phyloP scores from a whole-genome alignment of 2,888 invertebrate species.

The Mamestra brassicae region DNA sequence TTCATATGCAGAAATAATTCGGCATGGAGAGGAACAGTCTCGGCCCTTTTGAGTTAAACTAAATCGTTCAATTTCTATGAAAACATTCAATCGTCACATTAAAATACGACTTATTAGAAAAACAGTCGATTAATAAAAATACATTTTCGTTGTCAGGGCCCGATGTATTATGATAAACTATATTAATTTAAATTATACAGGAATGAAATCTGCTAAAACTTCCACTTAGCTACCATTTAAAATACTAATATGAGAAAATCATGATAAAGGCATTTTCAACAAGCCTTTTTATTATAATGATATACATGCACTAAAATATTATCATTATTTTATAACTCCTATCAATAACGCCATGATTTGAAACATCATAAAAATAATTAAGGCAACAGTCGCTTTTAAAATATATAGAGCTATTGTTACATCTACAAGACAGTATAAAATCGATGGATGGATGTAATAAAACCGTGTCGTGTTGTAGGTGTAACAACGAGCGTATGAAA shows the following conservation, averaged over 20 bases:
- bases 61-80: slow-evolving; percentile 38
- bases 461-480: slow-evolving; percentile 59
- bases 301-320: slow-evolving; percentile 74
- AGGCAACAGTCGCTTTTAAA: slow-evolving; percentile 80
- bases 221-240: slow-evolving; percentile 66
- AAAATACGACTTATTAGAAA: slow-evolving; percentile 27
- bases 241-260: slow-evolving; percentile 66
- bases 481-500: slow-evolving; percentile 71
- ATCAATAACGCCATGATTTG: slow-evolving; percentile 75
- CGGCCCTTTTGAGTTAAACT: slow-evolving; percentile 60
- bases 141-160: slow-evolving; percentile 78
- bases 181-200: slow-evolving; percentile 64
- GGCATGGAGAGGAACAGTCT: slow-evolving; percentile 77
- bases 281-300: slow-evolving; percentile 68
- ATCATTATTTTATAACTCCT: slow-evolving; percentile 70
- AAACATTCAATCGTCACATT: slow-evolving; percentile 41
- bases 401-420: slow-evolving; percentile 71
- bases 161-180: slow-evolving; percentile 62
- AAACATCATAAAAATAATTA: slow-evolving; percentile 80
- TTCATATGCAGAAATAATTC: slow-evolving; percentile 77
- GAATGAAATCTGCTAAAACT: slow-evolving; percentile 69
- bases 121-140: slow-evolving; percentile 40
- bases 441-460: neutral
- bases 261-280: slow-evolving; percentile 78
- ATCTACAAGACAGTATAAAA: slow-evolving; percentile 67